These are phyloP conservation scores for Diadumene lineata DNA, from an alignment of 92 coral and sea anemone species.

Conservation along the genomic window DNA sequence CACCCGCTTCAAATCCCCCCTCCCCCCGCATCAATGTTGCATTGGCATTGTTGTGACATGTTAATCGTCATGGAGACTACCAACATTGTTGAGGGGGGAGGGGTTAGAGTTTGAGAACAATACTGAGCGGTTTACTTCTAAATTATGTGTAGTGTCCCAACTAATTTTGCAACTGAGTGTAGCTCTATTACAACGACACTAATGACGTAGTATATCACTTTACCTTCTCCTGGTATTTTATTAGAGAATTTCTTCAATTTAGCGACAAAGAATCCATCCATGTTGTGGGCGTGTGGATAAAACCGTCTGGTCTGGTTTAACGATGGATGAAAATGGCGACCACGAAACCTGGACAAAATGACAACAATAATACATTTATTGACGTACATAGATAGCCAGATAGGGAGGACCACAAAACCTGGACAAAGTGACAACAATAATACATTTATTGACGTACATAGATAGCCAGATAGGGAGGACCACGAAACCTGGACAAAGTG, in stretches of 20 bases:
- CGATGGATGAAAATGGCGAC: slow-evolving; percentile 88
- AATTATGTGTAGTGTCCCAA: no score
- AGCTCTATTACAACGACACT: neutral
- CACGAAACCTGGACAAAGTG: neutral
- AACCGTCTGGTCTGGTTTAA: slow-evolving; percentile 80
- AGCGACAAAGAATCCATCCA: slow-evolving; percentile 98
- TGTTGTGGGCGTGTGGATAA: slow-evolving; percentile 90
- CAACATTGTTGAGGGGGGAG: no score
- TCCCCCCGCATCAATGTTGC: no score
- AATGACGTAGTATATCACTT: neutral
- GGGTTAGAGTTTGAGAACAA: no score
- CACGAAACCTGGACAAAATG: slow-evolving; percentile 69
- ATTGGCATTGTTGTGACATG: no score
- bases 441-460: neutral
- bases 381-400: neutral
- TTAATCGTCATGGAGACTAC: no score
- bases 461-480: neutral
- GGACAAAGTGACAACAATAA: neutral
- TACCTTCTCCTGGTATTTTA: slow-evolving; percentile 76
- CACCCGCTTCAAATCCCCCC: no score
- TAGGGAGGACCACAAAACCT: neutral
- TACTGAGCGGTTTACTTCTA: no score
- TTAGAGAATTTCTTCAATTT: slow-evolving; percentile 95
- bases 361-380: neutral
- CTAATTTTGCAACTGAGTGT: no score